Evolutionary conservation across 53 echinoderm and acorn worm genomes (phyloP), one percentile per base, ranked within the genome.

Genomic region (Zoroaster sp.): DNA sequence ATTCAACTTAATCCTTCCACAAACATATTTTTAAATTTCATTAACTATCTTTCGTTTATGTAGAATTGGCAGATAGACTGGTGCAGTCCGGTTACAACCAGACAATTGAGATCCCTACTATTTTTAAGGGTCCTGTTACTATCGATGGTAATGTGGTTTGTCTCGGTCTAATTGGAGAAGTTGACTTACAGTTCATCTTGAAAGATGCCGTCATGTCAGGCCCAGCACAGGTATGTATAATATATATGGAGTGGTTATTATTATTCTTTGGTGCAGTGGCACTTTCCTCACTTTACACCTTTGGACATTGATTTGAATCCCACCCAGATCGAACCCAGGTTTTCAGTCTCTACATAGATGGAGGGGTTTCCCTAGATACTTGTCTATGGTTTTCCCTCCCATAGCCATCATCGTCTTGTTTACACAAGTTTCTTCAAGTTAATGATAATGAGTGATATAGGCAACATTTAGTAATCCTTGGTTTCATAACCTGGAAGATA

Each of bases 81-180:
- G 41, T 74, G 18, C 25, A 59, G 42, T 33, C 9, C 14, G 34
- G 32, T 13, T 63, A 82, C 21, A 87, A 78, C 23, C 41, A 46
- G 6, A 79, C 87, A 51, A 66, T 92, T 4, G 14, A 44, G 7
- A 73, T 82, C 7, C 88, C 92, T 0, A 55, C 88, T n/a, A 10
- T 74, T 33, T 92, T 92, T 37, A 72, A 88, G 37, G 92, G 69
- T 17, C 47, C 88, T n/a, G 89, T 89, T 1, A 92, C 86, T 6
- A 81, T 93, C 37, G 54, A 75, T 20, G 90, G 87, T 8, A 66
- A 87, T 41, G 59, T 93, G 47, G 4, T 25, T 4, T 68, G 78
- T 5, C 66, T 69, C 13, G 89, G 73, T 2, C 8, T 69, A 2
- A 81, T 81, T 17, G 70, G 74, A 55, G 93, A 82, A 23, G 82